Evolutionary conservation across 2,113 vertebrate species (phyloP), one percentile per base, ranked within the genome.

Genomic region (Pollachius pollachius): DNA sequence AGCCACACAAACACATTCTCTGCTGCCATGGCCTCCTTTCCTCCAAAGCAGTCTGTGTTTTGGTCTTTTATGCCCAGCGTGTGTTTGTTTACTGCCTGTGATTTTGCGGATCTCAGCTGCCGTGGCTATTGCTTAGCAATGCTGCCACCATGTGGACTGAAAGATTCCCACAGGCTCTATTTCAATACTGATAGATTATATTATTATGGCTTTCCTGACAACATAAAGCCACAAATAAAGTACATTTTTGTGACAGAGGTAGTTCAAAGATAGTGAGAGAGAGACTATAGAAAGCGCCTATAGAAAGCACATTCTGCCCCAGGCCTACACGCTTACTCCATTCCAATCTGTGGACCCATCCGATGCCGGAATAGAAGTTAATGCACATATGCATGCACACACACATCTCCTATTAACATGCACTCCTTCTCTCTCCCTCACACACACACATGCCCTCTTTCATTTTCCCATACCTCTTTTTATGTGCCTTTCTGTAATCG

Each of bases 61-160:
- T 17, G 11, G 21, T 73, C 57, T 76, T 68, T 79, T 17, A 71
- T 71, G 16, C 69, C 12, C 60, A 9, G 60, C 6, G 23, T 17
- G 8, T 15, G 19, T 15, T 11, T 5, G 21, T 59, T 17, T 59
- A 59, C 58, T 59, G 17, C 11, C 11, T n/a, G 54, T 56, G 17
- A 9, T 56, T 4, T 5, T 16, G 54, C 13, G 54, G 54, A 56
- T 16, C 54, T 56, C 54, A 3, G 21, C 8, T n/a, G 27, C 34
- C 19, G 13, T 13, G 15, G 60, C 9, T 9, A 8, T 25, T 25
- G 15, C 27, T 37, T 37, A 60, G 18, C 75, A 65, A 75, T 19
- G 72, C 72, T 81, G 79, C 79, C 84, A 17, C 75, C 79, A 0
- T 65, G 83, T 87, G 87, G 70, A 61, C 59, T 16, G 68, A 68